phyloP scores from a whole-genome alignment of 2,797 vertebrate species.

The Heteromormyrus szaboi region DNA sequence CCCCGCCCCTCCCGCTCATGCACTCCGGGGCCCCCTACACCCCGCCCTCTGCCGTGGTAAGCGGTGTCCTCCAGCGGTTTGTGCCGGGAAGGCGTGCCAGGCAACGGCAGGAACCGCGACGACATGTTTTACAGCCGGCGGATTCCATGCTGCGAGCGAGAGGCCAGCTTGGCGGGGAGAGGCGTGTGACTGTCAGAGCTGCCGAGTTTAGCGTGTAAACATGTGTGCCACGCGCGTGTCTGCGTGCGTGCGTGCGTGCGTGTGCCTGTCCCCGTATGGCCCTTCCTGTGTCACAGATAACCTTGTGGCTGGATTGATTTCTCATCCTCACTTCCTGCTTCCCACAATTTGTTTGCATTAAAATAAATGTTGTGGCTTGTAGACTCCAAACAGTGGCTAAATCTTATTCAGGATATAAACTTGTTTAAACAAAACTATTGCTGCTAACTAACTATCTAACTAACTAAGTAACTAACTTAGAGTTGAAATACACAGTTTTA shows the following conservation, averaged over 20 bases:
- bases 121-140: not conserved
- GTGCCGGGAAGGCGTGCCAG: not conserved
- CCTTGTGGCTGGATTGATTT: not conserved
- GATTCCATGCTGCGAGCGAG: not conserved
- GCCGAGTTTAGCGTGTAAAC: not conserved
- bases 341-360: not conserved
- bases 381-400: not conserved
- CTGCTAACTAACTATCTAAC: not conserved
- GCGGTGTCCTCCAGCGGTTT: not conserved
- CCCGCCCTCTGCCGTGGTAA: not conserved
- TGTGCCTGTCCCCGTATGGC: not conserved
- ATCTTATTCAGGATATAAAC: not conserved
- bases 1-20: not conserved
- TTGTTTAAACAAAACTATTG: not conserved
- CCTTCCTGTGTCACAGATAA: not conserved
- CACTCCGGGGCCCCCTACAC: not conserved
- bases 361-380: not conserved
- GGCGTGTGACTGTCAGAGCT: not conserved
- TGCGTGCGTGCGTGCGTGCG: not conserved
- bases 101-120: not conserved
- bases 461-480: not conserved
- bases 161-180: not conserved
- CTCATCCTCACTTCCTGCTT: not conserved
- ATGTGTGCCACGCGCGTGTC: not conserved
- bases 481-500: not conserved